Conservation (phyloP, 2,113 vertebrate species). For the Acanthisitta chloris region DNA sequence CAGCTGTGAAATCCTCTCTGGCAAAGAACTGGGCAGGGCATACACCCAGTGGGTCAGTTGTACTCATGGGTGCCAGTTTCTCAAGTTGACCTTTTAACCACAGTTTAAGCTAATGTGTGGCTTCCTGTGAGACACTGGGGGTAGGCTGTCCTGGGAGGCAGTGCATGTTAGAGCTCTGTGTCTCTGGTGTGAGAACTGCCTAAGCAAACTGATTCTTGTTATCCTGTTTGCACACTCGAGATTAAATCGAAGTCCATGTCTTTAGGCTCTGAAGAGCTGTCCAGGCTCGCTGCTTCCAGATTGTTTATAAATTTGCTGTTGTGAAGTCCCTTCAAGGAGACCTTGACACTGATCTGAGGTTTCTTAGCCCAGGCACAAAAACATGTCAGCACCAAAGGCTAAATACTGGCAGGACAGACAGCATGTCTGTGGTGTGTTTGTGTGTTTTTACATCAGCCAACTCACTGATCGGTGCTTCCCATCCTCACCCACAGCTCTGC, state of each 20-base stretch:
- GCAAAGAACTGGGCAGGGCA: neutral
- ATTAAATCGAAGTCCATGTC: neutral
- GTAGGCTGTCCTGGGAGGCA: neutral
- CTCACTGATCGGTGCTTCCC: neutral
- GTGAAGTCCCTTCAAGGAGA: neutral
- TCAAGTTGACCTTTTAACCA: neutral
- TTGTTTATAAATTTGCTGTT: neutral
- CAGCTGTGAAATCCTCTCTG: neutral
- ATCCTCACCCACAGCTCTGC: neutral
- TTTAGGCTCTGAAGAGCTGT: neutral
- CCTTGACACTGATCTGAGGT: neutral
- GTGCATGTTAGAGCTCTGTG: neutral
- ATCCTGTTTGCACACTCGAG: neutral
- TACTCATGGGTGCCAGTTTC: fast-evolving
- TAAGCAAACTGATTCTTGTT: neutral
- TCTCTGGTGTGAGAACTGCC: neutral
- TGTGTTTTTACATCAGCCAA: neutral
- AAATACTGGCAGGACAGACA: fast-evolving
- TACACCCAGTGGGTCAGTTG: neutral
- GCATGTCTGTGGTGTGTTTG: neutral
- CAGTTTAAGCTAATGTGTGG: neutral
- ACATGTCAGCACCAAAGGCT: fast-evolving
- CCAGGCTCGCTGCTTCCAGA: fast-evolving
- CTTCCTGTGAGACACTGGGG: neutral
- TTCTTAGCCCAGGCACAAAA: neutral